Evolutionary conservation across 2,113 vertebrate species (phyloP).

Genomic region (Odocoileus virginianus): DNA sequence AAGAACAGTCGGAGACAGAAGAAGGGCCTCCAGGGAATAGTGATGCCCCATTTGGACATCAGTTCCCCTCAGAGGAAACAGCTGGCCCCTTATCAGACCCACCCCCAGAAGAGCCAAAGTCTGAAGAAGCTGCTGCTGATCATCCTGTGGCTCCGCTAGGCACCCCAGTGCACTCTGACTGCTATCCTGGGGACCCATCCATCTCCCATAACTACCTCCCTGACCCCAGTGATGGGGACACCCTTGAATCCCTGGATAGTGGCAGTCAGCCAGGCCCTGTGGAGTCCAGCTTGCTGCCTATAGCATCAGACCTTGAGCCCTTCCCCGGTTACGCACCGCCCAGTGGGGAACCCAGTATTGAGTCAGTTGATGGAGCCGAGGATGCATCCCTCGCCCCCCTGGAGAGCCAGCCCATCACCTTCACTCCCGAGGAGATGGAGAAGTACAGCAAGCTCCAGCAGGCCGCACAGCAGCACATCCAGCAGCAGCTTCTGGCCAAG

Average conservation of each 20-base stretch:
- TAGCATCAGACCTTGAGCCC: constrained; percentile 80
- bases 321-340: constrained; percentile 88
- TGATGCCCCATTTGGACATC: constrained; percentile 76
- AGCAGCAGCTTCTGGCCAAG: constrained; percentile 97
- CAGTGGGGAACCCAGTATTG: constrained; percentile 78
- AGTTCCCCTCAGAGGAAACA: constrained; percentile 84
- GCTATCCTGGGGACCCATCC: constrained; percentile 77
- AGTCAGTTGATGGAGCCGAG: constrained; percentile 90
- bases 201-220: constrained; percentile 80
- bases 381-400: constrained; percentile 92
- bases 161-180: constrained; percentile 69
- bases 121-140: constrained; percentile 65
- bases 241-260: constrained; percentile 86
- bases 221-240: constrained; percentile 66
- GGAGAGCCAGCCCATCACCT: constrained; percentile 98
- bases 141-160: constrained; percentile 66
- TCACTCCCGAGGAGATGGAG: constrained; percentile 98
- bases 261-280: constrained; percentile 80
- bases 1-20: constrained; percentile 80
- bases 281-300: constrained; percentile 81
- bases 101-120: constrained; percentile 76
- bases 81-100: constrained; percentile 84
- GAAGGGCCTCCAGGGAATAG: constrained; percentile 79
- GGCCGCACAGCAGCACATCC: constrained; percentile 97
- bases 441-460: constrained; percentile 99